Base-by-base conservation (phyloP, 2,797 vertebrate species). In the Gymnoscopelus microlampas region DNA sequence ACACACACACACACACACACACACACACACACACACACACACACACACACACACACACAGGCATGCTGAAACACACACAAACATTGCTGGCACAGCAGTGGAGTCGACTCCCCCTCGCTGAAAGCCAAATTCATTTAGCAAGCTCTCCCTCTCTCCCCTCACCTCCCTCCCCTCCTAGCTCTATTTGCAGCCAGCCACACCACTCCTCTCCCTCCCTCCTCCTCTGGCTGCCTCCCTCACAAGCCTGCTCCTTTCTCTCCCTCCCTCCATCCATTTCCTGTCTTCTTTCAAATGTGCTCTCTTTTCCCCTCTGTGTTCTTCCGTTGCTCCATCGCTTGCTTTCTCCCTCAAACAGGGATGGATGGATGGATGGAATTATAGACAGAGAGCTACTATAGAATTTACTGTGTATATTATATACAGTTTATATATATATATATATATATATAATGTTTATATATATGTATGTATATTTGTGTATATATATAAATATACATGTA, bases 71-170 rank as follows among this genome's bases (percentile, higher is more conserved):
- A 24, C 68, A 68, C 3, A 64, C 54, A 77, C 61, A 70, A 24
- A 76, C 32, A 67, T 48, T 60, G 68, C 70, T 53, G 65, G 54
- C 84, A 69, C 72, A 80, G 74, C 70, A 72, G 75, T 81, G 71
- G 55, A 74, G 83, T 72, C 53, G 74, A 78, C 81, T 87, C 72
- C 77, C 79, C 55, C 74, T 82, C 0, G 63, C 82, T 89, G 70
- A 82, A 82, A 87, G 81, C 81, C 79, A 84, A 84, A 85, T 84
- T 88, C 78, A 87, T 87, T 87, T 81, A 87, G 76, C 70, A 58
- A 85, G 76, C 76, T 67, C 63, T 58, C 66, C 13, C 49, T 74
- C 50, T 70, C 63, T 29, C 55, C 71, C 72, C 78, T 80, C 78
- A 60, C 32, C 60, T 59, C 29, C 67, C 63, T 73, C 69, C 74